Evolutionary conservation across 2,797 vertebrate species (phyloP).

Genomic region (Naso thynnoides): DNA sequence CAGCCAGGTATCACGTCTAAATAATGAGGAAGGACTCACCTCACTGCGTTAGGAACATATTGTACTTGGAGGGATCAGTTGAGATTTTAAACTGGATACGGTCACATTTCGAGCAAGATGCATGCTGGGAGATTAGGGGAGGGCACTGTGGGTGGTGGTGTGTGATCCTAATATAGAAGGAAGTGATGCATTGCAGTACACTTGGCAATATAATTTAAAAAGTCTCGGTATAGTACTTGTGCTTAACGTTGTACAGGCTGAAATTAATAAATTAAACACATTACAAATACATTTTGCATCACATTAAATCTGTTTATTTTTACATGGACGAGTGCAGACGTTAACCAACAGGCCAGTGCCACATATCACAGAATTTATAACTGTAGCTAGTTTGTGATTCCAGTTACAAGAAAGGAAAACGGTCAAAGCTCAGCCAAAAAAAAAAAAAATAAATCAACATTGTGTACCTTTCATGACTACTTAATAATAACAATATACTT

Average conservation of each 20-base stretch:
- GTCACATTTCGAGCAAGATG: conserved; percentile 51
- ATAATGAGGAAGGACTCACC: conserved; percentile 7
- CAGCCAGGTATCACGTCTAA: not conserved
- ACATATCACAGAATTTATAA: not conserved
- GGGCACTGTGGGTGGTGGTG: conserved; percentile 21
- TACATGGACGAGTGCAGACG: not conserved
- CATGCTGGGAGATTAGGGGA: conserved; percentile 61
- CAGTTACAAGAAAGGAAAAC: no score
- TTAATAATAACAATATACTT: not conserved
- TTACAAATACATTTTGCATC: not conserved
- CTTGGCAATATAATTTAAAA: not conserved
- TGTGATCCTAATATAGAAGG: conserved; percentile 31
- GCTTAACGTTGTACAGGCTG: not conserved
- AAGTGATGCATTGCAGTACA: conserved; percentile 2
- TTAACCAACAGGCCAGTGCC: not conserved
- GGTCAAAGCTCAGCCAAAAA: not conserved
- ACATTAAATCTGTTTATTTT: not conserved
- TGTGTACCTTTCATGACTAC: not conserved
- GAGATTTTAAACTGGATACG: conserved; percentile 59
- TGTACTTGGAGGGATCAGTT: conserved; percentile 63
- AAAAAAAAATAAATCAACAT: not conserved
- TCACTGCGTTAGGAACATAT: conserved; percentile 57
- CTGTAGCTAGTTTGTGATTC: not conserved
- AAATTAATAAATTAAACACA: not conserved
- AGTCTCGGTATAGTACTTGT: not conserved